These are phyloP conservation scores for Forbesichthys agassizii DNA, from an alignment of 2,113 vertebrate genomes.

Conservation along the genomic window DNA sequence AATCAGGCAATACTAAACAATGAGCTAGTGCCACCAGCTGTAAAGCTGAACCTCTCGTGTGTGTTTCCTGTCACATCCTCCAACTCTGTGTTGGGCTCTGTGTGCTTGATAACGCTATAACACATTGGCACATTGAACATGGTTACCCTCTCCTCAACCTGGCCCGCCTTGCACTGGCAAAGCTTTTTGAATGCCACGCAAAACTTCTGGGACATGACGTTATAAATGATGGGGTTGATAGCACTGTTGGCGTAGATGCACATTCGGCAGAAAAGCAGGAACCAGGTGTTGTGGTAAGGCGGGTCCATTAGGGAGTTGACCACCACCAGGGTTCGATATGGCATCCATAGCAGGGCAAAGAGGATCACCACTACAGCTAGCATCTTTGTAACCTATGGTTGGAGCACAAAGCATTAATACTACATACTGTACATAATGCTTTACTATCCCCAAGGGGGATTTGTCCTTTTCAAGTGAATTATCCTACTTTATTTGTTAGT, in stretches of 20 bases:
- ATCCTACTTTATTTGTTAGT: no score
- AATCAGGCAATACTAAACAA: constrained; percentile 45
- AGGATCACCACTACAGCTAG: constrained; percentile 83
- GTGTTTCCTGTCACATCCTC: constrained; percentile 64
- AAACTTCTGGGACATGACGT: constrained; percentile 89
- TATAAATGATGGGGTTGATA: constrained; percentile 86
- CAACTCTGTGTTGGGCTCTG: constrained; percentile 63
- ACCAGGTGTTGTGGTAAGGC: constrained; percentile 82
- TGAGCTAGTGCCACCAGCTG: constrained; percentile 38
- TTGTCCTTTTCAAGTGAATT: no score
- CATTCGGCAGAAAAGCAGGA: constrained; percentile 85
- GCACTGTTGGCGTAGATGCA: constrained; percentile 87
- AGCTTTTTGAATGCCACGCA: constrained; percentile 80
- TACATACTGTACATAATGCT: neutral
- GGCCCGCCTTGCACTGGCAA: constrained; percentile 69
- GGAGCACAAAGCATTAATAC: neutral
- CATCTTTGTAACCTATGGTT: constrained; percentile 85
- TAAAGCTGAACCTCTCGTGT: constrained; percentile 41
- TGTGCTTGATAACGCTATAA: constrained; percentile 76
- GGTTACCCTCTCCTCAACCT: constrained; percentile 25
- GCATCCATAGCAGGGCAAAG: constrained; percentile 86
- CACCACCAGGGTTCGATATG: constrained; percentile 82
- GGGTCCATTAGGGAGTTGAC: constrained; percentile 86
- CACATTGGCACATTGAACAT: constrained; percentile 62
- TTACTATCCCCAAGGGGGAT: no score